Evolutionary conservation across 1,140 invertebrate genomes (phyloP), one percentile per base, ranked within the genome.

Genomic region (Bathynomus jamesi): DNA sequence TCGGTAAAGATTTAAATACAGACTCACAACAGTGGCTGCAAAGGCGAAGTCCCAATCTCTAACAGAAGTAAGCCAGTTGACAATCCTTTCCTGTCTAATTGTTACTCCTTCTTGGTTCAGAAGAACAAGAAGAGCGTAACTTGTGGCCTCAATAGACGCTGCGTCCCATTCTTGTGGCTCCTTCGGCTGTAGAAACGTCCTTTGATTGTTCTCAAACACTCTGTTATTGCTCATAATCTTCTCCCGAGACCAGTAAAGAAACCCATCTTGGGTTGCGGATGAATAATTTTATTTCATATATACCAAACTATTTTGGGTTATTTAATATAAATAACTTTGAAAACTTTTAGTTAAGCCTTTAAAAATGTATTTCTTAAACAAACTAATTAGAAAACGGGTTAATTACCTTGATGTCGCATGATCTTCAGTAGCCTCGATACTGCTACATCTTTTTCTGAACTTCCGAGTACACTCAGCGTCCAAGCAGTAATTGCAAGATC

Each of bases 101-200:
- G 81, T 80, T 24, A 84, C 76, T 0, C 84, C 84, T 40, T 84
- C 83, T n/a, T 81, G 76, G 4, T 79, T 75, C 10, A 85, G 77
- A 63, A 85, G 83, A 2, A 84, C 82, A 70, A 88, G 78, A 0
- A 89, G 79, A n/a, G 86, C 87, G 79, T 87, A 88, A 0, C 86
- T 81, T 3, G 86, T 87, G 0, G 85, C 81, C 78, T 87, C 86
- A 0, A 87, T 81, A 3, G 83, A 83, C 3, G 81, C 65, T 0
- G 83, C 81, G 70, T 85, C 83, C 76, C 79, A 79, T 76, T 78
- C 79, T 67, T 79, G 80, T 69, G 79, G 80, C n/a, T 79, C 75
- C 70, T 83, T 80, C 0, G 84, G 81, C 68, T 81, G 78, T 17
- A 81, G 73, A 72, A 85, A 85, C 17, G 82, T 83, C 31, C 83